Evolutionary conservation across 2,888 invertebrate species (phyloP), one percentile per base, ranked within the genome.

Genomic region (Venusia cambrica): DNA sequence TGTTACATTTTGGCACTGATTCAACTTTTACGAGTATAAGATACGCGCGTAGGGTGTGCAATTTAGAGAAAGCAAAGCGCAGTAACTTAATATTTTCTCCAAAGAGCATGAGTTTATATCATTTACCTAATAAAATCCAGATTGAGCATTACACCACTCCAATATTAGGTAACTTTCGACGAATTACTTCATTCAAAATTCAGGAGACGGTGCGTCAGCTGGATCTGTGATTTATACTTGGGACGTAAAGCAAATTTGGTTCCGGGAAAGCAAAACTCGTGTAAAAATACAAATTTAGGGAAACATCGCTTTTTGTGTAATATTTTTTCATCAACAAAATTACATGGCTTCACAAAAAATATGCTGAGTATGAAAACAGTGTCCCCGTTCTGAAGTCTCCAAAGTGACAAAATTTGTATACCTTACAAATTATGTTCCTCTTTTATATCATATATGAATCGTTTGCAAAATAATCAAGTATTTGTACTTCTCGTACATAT

Each of bases 211-310:
- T 48, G 66, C 78, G 74, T 71, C 75, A 72, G 67, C 75, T 77
- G 71, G 65, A 56, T 40, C 57, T 39, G 64, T 77, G 77, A 78
- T 79, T 78, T 79, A 79, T 78, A 58, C 65, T 61, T 57, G 57
- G 57, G 54, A 68, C 70, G 69, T 59, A 52, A 54, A 58, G 57
- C 48, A 62, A 68, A 62, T 62, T 56, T 59, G 52, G 38, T 63
- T 60, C 57, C 54, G 54, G 30, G 28, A 26, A 12, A 21, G 6
- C 30, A 36, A 24, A 33, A 32, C 30, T 40, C 36, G 34, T 44
- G 41, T 48, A 44, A 41, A 48, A 44, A 41, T 22, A 35, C 19
- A 27, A 41, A 18, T 45, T 43, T 31, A 29, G 36, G 41, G 29
- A 41, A 45, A 36, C 30, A 29, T 31, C 11, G 22, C 18, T 40